A percentile compares a stretch with the other conserved stretches of the same genome.
These are phyloP conservation scores for Fragum sueziense DNA, from an alignment of 2,888 invertebrate genomes.

Conservation along the genomic window DNA sequence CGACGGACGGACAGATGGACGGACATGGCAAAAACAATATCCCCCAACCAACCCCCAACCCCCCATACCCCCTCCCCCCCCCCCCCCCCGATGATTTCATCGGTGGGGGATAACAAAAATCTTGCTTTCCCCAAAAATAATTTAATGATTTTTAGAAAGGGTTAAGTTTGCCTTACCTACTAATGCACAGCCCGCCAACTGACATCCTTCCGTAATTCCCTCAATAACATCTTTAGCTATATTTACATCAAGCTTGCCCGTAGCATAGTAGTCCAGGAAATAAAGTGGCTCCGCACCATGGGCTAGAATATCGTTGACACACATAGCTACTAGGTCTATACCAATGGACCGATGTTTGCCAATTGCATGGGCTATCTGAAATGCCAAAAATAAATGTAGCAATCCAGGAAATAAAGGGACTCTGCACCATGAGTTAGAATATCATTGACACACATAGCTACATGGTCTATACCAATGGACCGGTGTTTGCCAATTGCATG, in stretches of 20 bases:
- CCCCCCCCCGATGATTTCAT: too few species aligned
- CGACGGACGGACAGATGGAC: too few species aligned
- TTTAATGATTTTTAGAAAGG: too few species aligned
- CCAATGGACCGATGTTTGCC: slow-evolving; percentile 93
- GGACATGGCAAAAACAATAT: too few species aligned
- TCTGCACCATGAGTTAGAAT: slow-evolving; percentile 97
- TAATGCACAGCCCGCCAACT: slow-evolving; percentile 92
- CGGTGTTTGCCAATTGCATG: slow-evolving; percentile 90
- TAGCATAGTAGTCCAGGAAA: slow-evolving; percentile 98
- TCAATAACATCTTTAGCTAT: slow-evolving; percentile 90
- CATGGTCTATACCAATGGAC: slow-evolving; percentile 95
- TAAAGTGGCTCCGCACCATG: slow-evolving; percentile 98
- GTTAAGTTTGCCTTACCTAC: too few species aligned
- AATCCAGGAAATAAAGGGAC: slow-evolving; percentile 97
- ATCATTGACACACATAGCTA: slow-evolving; percentile 99
- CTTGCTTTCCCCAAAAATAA: too few species aligned
- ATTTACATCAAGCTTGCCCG: slow-evolving; percentile 91
- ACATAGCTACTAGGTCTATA: slow-evolving; percentile 98
- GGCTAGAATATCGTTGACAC: slow-evolving; percentile 97
- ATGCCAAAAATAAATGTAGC: slow-evolving; percentile 83
- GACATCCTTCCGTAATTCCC: slow-evolving; percentile 95
- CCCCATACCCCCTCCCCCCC: too few species aligned
- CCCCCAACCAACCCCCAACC: too few species aligned
- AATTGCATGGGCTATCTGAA: slow-evolving; percentile 91
- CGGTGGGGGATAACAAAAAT: too few species aligned